Conservation (phyloP, 2,888 invertebrate species). For the Acronicta psi region DNA sequence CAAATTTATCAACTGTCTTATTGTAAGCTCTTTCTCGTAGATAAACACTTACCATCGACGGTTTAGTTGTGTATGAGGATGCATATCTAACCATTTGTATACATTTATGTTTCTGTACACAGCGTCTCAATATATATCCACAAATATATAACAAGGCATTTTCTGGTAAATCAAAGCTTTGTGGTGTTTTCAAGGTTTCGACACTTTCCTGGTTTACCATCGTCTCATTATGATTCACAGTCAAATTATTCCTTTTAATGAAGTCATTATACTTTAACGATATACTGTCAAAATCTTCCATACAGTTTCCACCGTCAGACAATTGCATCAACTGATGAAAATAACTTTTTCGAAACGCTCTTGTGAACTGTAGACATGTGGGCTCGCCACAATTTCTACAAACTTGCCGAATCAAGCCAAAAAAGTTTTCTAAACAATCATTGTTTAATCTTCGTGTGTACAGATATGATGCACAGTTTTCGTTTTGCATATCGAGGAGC, state of each 20-base stretch:
- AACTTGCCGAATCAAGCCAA: conserved; percentile 11
- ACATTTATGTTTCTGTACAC: conserved; percentile 14
- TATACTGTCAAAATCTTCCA: conserved; percentile 22
- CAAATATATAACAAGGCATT: conserved; percentile 19
- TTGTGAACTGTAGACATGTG: conserved; percentile 9
- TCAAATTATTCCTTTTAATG: background rate
- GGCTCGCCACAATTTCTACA: conserved; percentile 16
- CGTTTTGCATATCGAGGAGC: background rate
- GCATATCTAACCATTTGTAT: conserved; percentile 8
- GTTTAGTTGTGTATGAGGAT: conserved; percentile 10
- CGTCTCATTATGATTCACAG: background rate
- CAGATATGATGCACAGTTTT: conserved; percentile 5
- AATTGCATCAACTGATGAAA: conserved; percentile 15
- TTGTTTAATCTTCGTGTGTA: conserved; percentile 21
- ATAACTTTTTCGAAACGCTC: conserved; percentile 13
- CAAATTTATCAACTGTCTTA: conserved; percentile 6
- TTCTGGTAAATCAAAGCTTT: conserved; percentile 4
- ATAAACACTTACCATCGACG: conserved; percentile 1
- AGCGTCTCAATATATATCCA: conserved; percentile 12
- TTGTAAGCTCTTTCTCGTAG: conserved; percentile 3
- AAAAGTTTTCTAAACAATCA: conserved; percentile 20
- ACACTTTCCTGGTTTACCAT: background rate
- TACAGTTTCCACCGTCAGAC: conserved; percentile 20
- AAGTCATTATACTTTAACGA: background rate
- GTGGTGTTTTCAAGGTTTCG: conserved; percentile 3